Evolutionary conservation across 2,888 invertebrate genomes (phyloP).

Genomic region (Drosophila falleni): DNA sequence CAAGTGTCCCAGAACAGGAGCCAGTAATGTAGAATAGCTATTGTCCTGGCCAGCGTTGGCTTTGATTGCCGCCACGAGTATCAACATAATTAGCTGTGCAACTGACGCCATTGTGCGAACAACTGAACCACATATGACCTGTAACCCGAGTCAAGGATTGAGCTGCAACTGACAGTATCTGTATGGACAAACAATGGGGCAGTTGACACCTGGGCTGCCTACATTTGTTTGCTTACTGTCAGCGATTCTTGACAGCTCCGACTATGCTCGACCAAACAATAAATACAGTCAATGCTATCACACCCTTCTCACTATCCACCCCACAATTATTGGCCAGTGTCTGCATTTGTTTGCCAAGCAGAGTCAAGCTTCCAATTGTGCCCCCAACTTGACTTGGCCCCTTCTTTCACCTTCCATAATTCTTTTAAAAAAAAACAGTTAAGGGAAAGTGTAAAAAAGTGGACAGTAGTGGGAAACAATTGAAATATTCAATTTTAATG

Average conservation of each 20-base stretch:
- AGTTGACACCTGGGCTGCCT: constrained; percentile 52
- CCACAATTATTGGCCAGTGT: constrained; percentile 69
- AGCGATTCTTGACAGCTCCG: constrained; percentile 45
- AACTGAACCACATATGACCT: constrained; percentile 45
- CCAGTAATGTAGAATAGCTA: constrained; percentile 25
- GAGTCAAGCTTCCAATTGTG: constrained; percentile 39
- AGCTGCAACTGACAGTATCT: constrained; percentile 25
- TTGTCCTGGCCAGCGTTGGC: constrained; percentile 9
- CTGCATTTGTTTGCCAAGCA: constrained; percentile 45
- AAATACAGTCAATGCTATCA: not conserved
- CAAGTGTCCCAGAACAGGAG: constrained; percentile 49
- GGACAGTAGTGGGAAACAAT: too few species aligned
- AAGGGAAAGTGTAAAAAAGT: too few species aligned
- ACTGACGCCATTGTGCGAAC: constrained; percentile 50
- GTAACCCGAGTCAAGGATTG: constrained; percentile 41
- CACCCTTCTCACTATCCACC: constrained; percentile 24
- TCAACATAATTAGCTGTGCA: constrained; percentile 59
- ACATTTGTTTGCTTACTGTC: constrained; percentile 63
- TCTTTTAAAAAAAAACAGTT: too few species aligned
- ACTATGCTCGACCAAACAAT: constrained; percentile 25
- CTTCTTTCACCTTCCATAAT: not conserved
- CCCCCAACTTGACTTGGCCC: constrained; percentile 11
- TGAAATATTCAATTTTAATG: too few species aligned
- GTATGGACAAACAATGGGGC: constrained; percentile 45
- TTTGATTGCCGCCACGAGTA: constrained; percentile 32